Evolutionary conservation across 2,888 invertebrate genomes (phyloP), one percentile per base, ranked within the genome.

Genomic region (Agrochola lota): DNA sequence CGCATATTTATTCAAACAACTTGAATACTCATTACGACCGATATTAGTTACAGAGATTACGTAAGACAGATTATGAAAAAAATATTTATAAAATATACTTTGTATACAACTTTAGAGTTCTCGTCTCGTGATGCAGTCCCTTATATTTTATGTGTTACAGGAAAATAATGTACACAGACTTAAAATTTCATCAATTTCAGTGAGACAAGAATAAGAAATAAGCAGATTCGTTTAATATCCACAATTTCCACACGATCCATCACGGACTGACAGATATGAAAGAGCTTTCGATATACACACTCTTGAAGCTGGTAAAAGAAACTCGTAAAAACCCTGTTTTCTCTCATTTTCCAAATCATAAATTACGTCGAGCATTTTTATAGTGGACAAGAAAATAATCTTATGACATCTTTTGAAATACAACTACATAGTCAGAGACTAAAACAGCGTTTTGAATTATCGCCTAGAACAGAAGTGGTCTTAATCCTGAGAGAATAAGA

Each of bases 301-400:
- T 79, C 78, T 77, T 78, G 67, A 77, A 76, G 60, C 77, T 78
- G 71, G 64, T 83, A 81, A 78, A 86, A 81, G 72, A 87, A 88
- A 82, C 74, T 82, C 71, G 73, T 85, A 82, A 85, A 85, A 87
- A 80, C 60, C 63, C 71, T 75, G 68, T 77, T 84, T 72, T 80
- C 85, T 85, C 83, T 89, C 76, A 81, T 84, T 83, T 85, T 85
- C 78, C 74, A 74, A 75, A 87, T 80, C 77, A 87, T 90, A 90
- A 89, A 90, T 89, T 85, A 87, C 67, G 20, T 70, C 55, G 46
- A 82, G 86, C 70, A 82, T 74, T 74, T 91, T 88, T 87, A 87
- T 81, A 83, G 85, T 71, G 69, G 79, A 87, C 83, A 81, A 74
- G 78, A 85, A 87, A 89, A 89, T 86, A 84, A 74, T 80, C 79